Evolutionary conservation across 2,888 invertebrate genomes (phyloP).

Genomic region (Eristalinus aeneus): DNA sequence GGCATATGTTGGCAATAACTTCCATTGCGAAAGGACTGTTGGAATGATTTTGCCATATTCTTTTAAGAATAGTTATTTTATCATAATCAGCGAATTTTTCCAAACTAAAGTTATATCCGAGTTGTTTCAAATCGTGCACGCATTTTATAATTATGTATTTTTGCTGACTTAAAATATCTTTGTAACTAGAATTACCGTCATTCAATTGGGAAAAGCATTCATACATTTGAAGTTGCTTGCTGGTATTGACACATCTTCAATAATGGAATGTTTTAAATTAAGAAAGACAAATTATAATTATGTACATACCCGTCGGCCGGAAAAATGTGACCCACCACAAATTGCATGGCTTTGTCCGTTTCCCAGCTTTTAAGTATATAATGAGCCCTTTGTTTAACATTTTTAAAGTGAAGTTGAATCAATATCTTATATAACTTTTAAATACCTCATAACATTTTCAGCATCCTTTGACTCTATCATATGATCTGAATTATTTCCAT

Average conservation of each 20-base stretch:
- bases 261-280: conserved; percentile 5
- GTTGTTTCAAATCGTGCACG: conserved; percentile 78
- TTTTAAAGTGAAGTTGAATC: background rate
- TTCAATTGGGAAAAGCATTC: conserved; percentile 80
- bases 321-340: conserved; percentile 77
- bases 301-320: conserved; percentile 76
- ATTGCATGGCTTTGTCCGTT: conserved; percentile 76
- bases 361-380: conserved; percentile 80
- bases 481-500: conserved; percentile 74
- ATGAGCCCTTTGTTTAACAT: conserved; percentile 75
- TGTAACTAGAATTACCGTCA: conserved; percentile 76
- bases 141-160: conserved; percentile 79
- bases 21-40: conserved; percentile 77
- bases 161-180: conserved; percentile 76
- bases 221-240: conserved; percentile 78
- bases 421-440: background rate
- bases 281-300: background rate
- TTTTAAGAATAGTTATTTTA: conserved; percentile 79
- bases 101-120: conserved; percentile 79
- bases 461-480: conserved; percentile 72
- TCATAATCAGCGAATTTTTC: conserved; percentile 79
- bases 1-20: conserved; percentile 79
- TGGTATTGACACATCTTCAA: conserved; percentile 73
- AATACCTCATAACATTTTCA: conserved; percentile 77
- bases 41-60: conserved; percentile 79